Base-by-base conservation (phyloP, 2,113 vertebrate species). In the Pampusana beccarii region DNA sequence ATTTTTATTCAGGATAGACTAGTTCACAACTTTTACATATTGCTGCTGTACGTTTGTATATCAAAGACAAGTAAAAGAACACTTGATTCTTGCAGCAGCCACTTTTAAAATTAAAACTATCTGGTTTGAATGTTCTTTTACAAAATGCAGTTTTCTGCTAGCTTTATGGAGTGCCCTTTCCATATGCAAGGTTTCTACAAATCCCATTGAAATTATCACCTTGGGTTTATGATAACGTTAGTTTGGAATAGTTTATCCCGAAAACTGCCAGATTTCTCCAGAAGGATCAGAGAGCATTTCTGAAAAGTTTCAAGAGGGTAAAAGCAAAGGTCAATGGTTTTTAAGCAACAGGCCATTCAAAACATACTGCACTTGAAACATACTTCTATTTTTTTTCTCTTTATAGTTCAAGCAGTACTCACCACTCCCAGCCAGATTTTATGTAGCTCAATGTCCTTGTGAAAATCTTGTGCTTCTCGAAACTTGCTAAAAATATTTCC, bases 1-100 rank as follows among this genome's bases (percentile, higher is more conserved):
- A 93, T 96, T 95, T 96, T 58, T 89, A 85, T 93, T 95, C 92
- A 87, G 66, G 73, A 48, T 70, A 65, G 91, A 61, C 38, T 72
- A 80, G 90, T 84, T 90, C 88, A 73, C 91, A 50, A 62, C 87
- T 87, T 92, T 87, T 90, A 73, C 80, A 58, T 85, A 31, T 75
- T 65, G 61, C 65, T 93, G 86, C 78, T 4, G 2, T 34, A 28
- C 12, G 44, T 38, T 50, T 92, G 82, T 25, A 17, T 69, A 65
- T 56, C 74, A 80, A 93, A 80, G 58, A 65, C 2, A 5, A 64
- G 70, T 21, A 8, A 62, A 89, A 92, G 25, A 72, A 54, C 6
- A 50, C 54, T 38, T 53, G n/a, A 21, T 69, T 72, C 53, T 61
- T 69, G 25, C 34, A 88, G 44, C 4, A 64, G 14, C 3, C 8